Evolutionary conservation across 2,888 invertebrate genomes (phyloP).

Genomic region (Amphipoea oculea): DNA sequence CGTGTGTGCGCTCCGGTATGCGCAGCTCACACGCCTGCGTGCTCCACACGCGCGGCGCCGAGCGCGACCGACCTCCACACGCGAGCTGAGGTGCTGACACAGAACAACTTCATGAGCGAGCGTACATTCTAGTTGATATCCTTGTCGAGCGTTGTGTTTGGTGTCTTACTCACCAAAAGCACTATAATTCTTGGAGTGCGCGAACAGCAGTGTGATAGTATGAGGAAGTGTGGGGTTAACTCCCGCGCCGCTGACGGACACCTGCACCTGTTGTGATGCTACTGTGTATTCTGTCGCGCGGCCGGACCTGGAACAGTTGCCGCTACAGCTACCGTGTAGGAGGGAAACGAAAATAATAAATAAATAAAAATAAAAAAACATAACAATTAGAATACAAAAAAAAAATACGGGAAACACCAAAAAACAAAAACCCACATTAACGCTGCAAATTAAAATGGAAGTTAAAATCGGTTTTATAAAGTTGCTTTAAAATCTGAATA

Average conservation of each 20-base stretch:
- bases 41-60: slow-evolving; percentile 86
- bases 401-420: background rate
- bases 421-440: background rate
- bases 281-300: slow-evolving; percentile 92
- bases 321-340: slow-evolving; percentile 73
- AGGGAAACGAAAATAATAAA: slow-evolving; percentile 47
- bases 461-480: background rate
- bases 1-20: slow-evolving; percentile 81
- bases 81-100: slow-evolving; percentile 80
- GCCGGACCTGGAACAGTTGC: slow-evolving; percentile 90
- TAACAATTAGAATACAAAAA: slow-evolving; percentile 1
- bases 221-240: slow-evolving; percentile 82
- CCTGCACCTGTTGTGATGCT: slow-evolving; percentile 90
- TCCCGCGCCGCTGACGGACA: slow-evolving; percentile 76
- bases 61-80: slow-evolving; percentile 83
- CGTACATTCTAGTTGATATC: background rate
- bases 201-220: slow-evolving; percentile 81
- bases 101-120: slow-evolving; percentile 9
- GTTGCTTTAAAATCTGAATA: background rate
- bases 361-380: slow-evolving; percentile 28
- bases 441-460: background rate
- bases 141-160: too few species aligned
- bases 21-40: slow-evolving; percentile 84
- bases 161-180: slow-evolving; percentile 78
- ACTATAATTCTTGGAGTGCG: slow-evolving; percentile 84